Percentiles rank a stretch among this genome's conserved stretches.
These are phyloP conservation scores for Sebastes steindachneri DNA, from an alignment of 2,797 vertebrate genomes.

Conservation along the genomic window DNA sequence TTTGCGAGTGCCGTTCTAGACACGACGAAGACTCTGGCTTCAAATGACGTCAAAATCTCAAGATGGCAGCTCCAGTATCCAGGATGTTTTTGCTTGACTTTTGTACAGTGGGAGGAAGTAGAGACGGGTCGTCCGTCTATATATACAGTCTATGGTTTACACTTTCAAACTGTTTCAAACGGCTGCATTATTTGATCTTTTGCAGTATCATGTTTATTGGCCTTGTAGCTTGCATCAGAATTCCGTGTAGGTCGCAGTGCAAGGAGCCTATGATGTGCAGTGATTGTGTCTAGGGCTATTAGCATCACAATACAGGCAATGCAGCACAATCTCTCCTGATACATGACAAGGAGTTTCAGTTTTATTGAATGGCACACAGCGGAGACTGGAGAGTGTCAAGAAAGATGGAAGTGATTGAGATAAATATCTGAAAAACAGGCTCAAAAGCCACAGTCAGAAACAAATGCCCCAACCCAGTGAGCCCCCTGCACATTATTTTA, in stretches of 20 bases:
- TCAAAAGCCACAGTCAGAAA: constrained; percentile 27
- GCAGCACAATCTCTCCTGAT: constrained; percentile 29
- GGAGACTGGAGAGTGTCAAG: constrained; percentile 18
- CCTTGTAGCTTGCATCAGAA: background rate
- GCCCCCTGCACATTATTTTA: constrained; percentile 45
- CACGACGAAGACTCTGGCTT: background rate
- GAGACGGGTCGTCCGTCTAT: background rate
- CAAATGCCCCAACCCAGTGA: constrained; percentile 15
- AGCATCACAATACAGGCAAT: constrained; percentile 35
- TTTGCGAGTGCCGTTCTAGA: background rate
- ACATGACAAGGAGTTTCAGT: constrained; percentile 17
- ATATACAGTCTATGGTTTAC: background rate
- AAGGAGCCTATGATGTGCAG: constrained; percentile 15
- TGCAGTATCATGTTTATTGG: background rate
- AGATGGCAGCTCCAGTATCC: background rate
- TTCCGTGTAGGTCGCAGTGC: background rate
- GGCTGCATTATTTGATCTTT: background rate
- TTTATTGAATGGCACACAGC: constrained; percentile 42
- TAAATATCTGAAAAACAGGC: constrained; percentile 19
- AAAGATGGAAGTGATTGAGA: constrained; percentile 40
- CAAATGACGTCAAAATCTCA: background rate
- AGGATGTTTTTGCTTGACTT: background rate
- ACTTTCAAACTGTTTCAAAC: background rate
- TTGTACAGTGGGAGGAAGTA: background rate
- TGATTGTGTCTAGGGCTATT: constrained; percentile 20